Evolutionary conservation across 2,888 invertebrate genomes (phyloP).

Genomic region (Sipha maydis): DNA sequence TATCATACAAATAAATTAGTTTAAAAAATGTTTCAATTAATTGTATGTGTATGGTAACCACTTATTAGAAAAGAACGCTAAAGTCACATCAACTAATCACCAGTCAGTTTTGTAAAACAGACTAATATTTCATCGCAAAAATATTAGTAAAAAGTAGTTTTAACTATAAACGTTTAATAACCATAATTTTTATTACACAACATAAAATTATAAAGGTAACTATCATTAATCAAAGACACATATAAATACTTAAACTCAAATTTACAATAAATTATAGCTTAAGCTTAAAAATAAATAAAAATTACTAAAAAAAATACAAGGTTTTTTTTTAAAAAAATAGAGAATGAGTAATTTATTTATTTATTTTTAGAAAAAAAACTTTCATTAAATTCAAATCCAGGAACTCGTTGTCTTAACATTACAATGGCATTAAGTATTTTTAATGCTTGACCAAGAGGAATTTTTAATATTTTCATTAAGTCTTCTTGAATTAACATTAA

Average conservation of each 20-base stretch:
- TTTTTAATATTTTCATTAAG: conserved; percentile 77
- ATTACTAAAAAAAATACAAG: background rate
- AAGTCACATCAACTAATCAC: no score
- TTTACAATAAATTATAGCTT: conserved; percentile 17
- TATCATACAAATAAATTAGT: no score
- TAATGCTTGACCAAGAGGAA: conserved; percentile 86
- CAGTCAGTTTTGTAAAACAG: no score
- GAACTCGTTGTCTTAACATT: conserved; percentile 70
- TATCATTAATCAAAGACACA: conserved; percentile 22
- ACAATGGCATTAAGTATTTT: conserved; percentile 81
- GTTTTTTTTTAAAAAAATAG: background rate
- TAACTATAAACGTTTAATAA: background rate
- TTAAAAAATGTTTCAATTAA: no score
- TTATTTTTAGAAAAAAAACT: background rate
- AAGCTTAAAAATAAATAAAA: conserved; percentile 3
- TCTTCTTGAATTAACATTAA: conserved; percentile 85
- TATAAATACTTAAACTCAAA: conserved; percentile 6
- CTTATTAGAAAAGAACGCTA: no score
- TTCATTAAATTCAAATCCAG: conserved; percentile 15
- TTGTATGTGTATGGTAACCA: no score
- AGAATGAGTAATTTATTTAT: background rate
- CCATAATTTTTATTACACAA: conserved; percentile 21
- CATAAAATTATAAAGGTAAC: conserved; percentile 46
- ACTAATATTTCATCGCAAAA: background rate
- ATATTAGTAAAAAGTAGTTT: background rate